Conservation (phyloP, 2,888 invertebrate genomes). For the Andrena camellia region DNA sequence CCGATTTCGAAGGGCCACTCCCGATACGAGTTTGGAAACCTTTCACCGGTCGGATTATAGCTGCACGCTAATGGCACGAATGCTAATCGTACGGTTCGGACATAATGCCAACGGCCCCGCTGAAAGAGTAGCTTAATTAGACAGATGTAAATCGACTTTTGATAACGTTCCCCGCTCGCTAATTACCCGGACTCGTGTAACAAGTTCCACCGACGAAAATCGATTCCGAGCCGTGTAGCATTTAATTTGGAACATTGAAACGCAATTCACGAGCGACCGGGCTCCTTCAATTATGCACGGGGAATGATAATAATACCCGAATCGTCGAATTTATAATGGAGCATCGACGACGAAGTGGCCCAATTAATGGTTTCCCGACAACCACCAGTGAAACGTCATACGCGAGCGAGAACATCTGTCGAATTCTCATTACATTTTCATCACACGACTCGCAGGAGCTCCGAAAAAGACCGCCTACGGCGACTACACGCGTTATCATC, state of each 20-base stretch:
- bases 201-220: slow-evolving; percentile 32
- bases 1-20: slow-evolving; percentile 27
- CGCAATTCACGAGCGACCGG: neutral
- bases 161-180: slow-evolving; percentile 50
- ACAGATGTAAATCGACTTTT: slow-evolving; percentile 62
- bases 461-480: too few species aligned
- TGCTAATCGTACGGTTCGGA: slow-evolving; percentile 24
- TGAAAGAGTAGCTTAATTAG: slow-evolving; percentile 57
- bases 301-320: neutral
- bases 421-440: too few species aligned
- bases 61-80: slow-evolving; percentile 41
- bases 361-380: neutral
- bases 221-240: slow-evolving; percentile 10
- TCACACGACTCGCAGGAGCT: too few species aligned
- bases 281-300: neutral
- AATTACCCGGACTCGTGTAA: slow-evolving; percentile 50
- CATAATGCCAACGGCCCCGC: slow-evolving; percentile 24
- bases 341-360: neutral
- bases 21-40: slow-evolving; percentile 41
- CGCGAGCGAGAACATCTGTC: too few species aligned
- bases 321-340: neutral
- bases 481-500: too few species aligned
- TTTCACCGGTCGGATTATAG: slow-evolving; percentile 41
- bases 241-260: neutral
- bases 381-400: too few species aligned